phyloP scores from a whole-genome alignment of 2,113 vertebrate species.

The Pristiophorus japonicus region DNA sequence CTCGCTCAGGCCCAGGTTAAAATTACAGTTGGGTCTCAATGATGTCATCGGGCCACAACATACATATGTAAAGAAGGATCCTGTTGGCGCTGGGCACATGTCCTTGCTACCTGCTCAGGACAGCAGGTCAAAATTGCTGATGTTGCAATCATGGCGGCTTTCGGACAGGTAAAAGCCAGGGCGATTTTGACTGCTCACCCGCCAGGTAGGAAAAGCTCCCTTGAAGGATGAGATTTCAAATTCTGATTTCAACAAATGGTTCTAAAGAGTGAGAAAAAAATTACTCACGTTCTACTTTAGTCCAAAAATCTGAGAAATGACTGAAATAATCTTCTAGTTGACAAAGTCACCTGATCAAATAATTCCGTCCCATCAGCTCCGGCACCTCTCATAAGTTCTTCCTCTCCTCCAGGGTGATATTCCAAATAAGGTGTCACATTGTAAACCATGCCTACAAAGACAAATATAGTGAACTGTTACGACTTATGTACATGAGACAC shows the following conservation, averaged over 20 bases:
- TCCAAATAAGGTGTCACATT: slow-evolving; percentile 92
- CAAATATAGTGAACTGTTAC: slow-evolving; percentile 39
- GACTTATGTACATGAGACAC: not conserved
- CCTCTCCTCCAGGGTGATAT: slow-evolving; percentile 91
- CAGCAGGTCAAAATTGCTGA: too few species aligned
- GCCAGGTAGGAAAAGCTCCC: not conserved
- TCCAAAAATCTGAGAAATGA: not conserved
- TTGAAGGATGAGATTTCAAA: not conserved
- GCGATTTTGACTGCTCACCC: too few species aligned
- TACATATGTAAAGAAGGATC: too few species aligned
- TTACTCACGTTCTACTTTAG: not conserved
- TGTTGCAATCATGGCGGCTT: too few species aligned
- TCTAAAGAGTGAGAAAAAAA: not conserved
- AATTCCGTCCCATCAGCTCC: slow-evolving; percentile 87
- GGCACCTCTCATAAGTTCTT: slow-evolving; percentile 88
- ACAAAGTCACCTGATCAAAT: slow-evolving; percentile 80
- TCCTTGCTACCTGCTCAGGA: too few species aligned
- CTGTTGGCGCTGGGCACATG: too few species aligned
- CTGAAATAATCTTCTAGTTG: not conserved
- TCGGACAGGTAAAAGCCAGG: too few species aligned
- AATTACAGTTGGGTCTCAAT: too few species aligned
- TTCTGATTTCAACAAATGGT: not conserved
- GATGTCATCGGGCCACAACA: too few species aligned
- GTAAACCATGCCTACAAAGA: slow-evolving; percentile 77
- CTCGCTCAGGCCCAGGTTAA: too few species aligned